phyloP scores from a whole-genome alignment of 2,797 vertebrate genomes.

The Carapus acus region DNA sequence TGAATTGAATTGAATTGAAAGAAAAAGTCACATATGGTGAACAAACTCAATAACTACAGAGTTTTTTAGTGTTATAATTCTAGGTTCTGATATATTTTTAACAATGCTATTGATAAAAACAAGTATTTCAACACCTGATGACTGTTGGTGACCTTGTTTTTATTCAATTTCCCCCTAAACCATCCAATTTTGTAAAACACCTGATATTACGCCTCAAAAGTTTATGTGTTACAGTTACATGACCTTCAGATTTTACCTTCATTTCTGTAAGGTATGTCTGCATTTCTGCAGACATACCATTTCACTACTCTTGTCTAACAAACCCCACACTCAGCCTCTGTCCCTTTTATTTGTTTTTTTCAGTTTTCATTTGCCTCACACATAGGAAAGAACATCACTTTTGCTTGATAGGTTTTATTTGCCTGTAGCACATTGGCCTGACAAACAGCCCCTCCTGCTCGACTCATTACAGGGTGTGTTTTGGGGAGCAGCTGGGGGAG shows the following conservation, averaged over 20 bases:
- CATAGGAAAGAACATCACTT: conserved; percentile 62
- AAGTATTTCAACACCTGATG: no score
- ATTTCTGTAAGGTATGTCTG: conserved; percentile 67
- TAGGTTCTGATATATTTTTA: no score
- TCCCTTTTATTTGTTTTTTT: conserved; percentile 40
- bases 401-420: conserved; percentile 52
- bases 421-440: conserved; percentile 40
- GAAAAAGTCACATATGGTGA: no score
- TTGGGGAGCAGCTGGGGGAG: conserved; percentile 48
- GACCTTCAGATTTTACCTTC: conserved; percentile 58
- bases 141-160: no score
- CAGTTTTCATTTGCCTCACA: conserved; percentile 39
- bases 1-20: no score
- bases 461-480: conserved; percentile 67
- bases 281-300: conserved; percentile 51
- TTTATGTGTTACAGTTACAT: conserved; percentile 63
- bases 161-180: no score
- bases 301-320: conserved; percentile 52
- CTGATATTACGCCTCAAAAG: conserved; percentile 39
- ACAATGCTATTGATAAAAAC: no score
- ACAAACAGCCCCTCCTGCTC: conserved; percentile 44
- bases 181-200: no score
- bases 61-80: no score
- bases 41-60: no score
- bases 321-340: conserved; percentile 53